Conservation (phyloP, 2,888 invertebrate genomes). For the Phrixothrix hirtus region DNA sequence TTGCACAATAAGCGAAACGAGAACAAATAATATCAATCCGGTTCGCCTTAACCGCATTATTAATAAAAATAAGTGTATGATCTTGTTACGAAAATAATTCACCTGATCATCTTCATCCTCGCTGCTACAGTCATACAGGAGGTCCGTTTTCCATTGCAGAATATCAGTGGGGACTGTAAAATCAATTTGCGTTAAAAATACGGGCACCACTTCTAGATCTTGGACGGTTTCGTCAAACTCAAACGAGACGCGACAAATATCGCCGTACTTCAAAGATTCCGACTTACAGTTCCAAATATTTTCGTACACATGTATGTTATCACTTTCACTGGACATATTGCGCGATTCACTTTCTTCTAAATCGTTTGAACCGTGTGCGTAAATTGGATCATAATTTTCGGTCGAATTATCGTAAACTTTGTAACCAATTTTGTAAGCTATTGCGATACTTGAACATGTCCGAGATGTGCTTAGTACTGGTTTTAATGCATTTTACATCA, state of each 20-base stretch:
- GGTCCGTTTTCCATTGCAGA: conserved; percentile 60
- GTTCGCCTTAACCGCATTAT: background rate
- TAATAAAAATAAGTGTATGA: background rate
- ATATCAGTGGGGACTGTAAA: conserved; percentile 60
- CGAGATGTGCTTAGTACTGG: conserved; percentile 4
- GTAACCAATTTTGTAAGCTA: conserved; percentile 49
- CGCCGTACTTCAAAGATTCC: conserved; percentile 39
- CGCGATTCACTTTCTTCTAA: conserved; percentile 2
- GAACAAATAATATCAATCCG: too few relatives aligned
- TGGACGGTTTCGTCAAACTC: conserved; percentile 42
- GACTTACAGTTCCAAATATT: conserved; percentile 41
- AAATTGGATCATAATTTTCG: conserved; percentile 48
- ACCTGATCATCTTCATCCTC: conserved; percentile 59
- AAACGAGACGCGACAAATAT: conserved; percentile 42
- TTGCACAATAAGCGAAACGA: background rate
- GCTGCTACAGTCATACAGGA: conserved; percentile 59
- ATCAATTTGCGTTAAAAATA: conserved; percentile 56
- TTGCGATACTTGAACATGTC: conserved; percentile 7
- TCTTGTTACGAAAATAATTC: conserved; percentile 6
- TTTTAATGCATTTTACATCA: conserved; percentile 10
- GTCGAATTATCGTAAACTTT: conserved; percentile 44
- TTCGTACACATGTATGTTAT: conserved; percentile 31
- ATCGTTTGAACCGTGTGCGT: conserved; percentile 16
- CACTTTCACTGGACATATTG: conserved; percentile 10
- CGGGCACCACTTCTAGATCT: conserved; percentile 35